Evolutionary conservation across 1,140 invertebrate genomes (phyloP).

Genomic region (Papilio polytes): DNA sequence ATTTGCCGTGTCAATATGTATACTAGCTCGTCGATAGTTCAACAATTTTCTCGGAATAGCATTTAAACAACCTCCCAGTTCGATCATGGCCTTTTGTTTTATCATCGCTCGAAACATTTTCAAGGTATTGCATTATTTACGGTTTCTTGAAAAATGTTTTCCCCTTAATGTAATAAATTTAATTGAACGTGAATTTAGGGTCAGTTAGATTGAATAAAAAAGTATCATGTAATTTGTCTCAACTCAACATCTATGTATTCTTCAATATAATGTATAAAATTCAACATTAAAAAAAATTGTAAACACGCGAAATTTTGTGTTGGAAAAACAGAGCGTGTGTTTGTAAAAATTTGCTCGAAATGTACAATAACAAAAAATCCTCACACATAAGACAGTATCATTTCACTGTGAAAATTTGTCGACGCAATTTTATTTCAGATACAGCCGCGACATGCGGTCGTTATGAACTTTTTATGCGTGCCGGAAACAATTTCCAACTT

Average conservation of each 20-base stretch:
- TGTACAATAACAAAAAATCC: constrained; percentile 26
- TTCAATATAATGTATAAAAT: not conserved
- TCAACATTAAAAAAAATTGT: not conserved
- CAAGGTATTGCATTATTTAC: not conserved
- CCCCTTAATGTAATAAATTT: not conserved
- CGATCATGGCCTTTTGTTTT: not conserved
- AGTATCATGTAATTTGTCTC: not conserved
- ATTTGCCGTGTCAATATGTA: constrained; percentile 9
- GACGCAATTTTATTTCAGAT: constrained; percentile 32
- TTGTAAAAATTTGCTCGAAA: not conserved
- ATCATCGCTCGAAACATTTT: not conserved
- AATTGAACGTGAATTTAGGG: not conserved
- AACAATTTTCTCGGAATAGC: not conserved
- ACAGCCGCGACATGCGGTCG: constrained; percentile 35
- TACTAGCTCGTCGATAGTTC: not conserved
- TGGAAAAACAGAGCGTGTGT: not conserved
- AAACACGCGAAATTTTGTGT: not conserved
- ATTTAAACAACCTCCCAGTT: not conserved
- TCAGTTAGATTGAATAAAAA: not conserved
- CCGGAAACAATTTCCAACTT: constrained; percentile 39
- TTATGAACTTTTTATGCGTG: constrained; percentile 37
- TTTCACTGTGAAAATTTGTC: constrained; percentile 34
- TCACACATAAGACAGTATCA: constrained; percentile 28
- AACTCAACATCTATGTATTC: not conserved
- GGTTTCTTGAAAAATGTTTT: not conserved